Conservation (phyloP, 2,888 invertebrate genomes). For the Phorcus lineatus region DNA sequence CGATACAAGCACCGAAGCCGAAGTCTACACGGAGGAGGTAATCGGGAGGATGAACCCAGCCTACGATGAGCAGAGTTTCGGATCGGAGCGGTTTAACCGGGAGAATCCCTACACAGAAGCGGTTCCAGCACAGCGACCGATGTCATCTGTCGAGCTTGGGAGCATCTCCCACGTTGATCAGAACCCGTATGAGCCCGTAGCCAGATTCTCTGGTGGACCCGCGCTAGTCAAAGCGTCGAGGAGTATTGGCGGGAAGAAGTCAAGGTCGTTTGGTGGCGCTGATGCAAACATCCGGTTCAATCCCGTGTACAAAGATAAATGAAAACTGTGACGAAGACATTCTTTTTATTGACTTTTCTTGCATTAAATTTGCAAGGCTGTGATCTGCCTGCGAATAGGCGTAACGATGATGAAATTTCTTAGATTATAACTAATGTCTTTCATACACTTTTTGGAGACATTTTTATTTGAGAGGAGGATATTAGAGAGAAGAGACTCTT, state of each 20-base stretch:
- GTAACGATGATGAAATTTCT: too few species aligned
- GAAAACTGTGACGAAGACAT: background rate
- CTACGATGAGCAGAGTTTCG: conserved; percentile 3
- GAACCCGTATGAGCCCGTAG: conserved; percentile 31
- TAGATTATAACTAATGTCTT: too few species aligned
- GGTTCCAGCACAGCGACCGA: background rate
- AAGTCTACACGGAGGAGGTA: background rate
- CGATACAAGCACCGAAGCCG: background rate
- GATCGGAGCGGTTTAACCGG: background rate
- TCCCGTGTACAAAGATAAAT: conserved; percentile 23
- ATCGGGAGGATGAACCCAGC: conserved; percentile 5
- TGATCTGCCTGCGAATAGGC: too few species aligned
- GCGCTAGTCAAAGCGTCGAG: background rate
- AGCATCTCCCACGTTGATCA: background rate
- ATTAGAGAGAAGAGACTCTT: too few species aligned
- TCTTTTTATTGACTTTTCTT: background rate
- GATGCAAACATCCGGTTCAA: conserved; percentile 27
- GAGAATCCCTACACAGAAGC: conserved; percentile 3
- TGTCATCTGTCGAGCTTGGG: background rate
- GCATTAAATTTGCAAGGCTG: background rate
- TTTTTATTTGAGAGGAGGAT: too few species aligned
- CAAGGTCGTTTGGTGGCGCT: background rate
- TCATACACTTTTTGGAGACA: too few species aligned
- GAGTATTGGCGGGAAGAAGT: background rate
- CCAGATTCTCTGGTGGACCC: conserved; percentile 11